phyloP scores from a whole-genome alignment of 92 coral and sea anemone species.

The Blastomussa wellsi region DNA sequence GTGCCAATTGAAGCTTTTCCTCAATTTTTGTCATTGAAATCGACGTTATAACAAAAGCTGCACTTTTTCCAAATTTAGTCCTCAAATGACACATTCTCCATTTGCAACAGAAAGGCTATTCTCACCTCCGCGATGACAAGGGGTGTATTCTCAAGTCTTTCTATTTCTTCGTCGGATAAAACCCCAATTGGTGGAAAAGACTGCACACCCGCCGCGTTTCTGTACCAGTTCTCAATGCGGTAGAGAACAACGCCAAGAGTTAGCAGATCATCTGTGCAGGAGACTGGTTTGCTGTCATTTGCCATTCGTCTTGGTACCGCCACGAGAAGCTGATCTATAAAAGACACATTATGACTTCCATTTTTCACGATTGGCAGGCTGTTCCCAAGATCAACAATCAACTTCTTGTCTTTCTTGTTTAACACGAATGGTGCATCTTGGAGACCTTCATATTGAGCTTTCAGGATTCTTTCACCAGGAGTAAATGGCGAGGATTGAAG shows the following conservation, averaged over 20 bases:
- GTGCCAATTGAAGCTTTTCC: too few relatives aligned
- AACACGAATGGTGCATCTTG: conserved; percentile 58
- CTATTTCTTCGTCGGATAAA: conserved; percentile 45
- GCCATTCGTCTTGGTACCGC: conserved; percentile 10
- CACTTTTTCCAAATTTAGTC: too few relatives aligned
- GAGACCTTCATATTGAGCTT: conserved; percentile 18
- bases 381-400: conserved; percentile 64
- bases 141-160: conserved; percentile 32
- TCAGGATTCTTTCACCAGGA: conserved; percentile 54
- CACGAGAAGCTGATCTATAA: conserved; percentile 46
- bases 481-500: conserved; percentile 47
- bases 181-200: conserved; percentile 43
- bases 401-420: conserved; percentile 22
- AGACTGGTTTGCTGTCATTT: background rate
- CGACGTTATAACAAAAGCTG: too few relatives aligned
- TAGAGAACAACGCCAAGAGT: conserved; percentile 58
- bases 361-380: conserved; percentile 47
- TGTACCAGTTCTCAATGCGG: conserved; percentile 41
- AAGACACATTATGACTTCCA: conserved; percentile 44
- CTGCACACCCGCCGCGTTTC: conserved; percentile 48
- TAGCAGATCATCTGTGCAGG: conserved; percentile 44
- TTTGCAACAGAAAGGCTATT: background rate
- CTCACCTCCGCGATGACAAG: conserved; percentile 59
- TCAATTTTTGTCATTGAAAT: too few relatives aligned
- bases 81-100: too few relatives aligned